phyloP scores from a whole-genome alignment of 2,113 vertebrate genomes.

The Hucho hucho region DNA sequence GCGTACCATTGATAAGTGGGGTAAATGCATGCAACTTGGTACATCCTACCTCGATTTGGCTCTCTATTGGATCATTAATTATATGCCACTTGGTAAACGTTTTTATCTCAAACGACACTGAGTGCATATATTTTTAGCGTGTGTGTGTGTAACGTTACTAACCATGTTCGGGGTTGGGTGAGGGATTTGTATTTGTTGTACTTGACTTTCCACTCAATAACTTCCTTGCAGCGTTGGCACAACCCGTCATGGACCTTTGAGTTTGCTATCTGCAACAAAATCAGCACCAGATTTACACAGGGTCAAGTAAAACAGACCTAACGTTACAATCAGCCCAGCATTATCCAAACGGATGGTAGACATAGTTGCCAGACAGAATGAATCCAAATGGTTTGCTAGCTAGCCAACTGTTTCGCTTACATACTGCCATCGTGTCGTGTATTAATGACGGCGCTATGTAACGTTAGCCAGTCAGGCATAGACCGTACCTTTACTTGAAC shows the following conservation, averaged over 20 bases:
- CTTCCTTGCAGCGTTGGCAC: conserved; percentile 87
- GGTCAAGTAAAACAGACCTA: neutral
- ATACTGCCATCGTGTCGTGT: too few relatives aligned
- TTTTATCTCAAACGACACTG: too few relatives aligned
- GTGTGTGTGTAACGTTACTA: conserved; percentile 46
- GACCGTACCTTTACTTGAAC: conserved; percentile 81
- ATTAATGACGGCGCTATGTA: neutral
- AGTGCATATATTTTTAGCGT: neutral
- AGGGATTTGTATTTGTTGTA: conserved; percentile 93
- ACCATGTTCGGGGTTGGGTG: conserved; percentile 92
- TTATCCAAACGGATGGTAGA: neutral
- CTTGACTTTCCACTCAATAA: conserved; percentile 95
- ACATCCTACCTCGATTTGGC: too few relatives aligned
- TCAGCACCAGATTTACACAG: conserved; percentile 8
- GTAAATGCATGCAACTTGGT: too few relatives aligned
- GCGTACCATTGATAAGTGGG: too few relatives aligned
- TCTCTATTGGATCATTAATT: too few relatives aligned
- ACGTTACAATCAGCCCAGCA: neutral
- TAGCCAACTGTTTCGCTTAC: too few relatives aligned
- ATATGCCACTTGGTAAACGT: too few relatives aligned
- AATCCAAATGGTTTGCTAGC: too few relatives aligned
- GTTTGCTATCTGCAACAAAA: conserved; percentile 82
- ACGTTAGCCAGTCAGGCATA: neutral
- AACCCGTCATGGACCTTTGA: conserved; percentile 88
- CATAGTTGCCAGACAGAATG: too few relatives aligned